Conservation (phyloP, 2,888 invertebrate genomes). For the Chydorus sphaericus region DNA sequence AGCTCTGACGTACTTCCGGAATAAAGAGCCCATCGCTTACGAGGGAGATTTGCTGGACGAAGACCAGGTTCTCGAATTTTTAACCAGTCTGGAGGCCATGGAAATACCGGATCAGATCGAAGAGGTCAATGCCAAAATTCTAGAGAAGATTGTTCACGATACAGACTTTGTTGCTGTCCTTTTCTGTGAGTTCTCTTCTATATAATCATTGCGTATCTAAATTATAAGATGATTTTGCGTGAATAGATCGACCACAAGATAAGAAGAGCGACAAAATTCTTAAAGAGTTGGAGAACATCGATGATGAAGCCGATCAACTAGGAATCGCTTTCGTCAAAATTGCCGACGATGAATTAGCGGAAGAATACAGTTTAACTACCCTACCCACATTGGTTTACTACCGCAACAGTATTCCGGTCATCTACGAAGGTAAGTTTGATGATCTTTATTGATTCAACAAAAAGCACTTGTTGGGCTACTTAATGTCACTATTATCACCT, state of each 20-base stretch:
- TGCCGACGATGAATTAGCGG: slow-evolving; percentile 75
- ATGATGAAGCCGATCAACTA: slow-evolving; percentile 84
- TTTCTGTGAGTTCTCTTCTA: slow-evolving; percentile 66
- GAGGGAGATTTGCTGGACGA: slow-evolving; percentile 94
- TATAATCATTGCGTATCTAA: too few relatives aligned
- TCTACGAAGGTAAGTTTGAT: slow-evolving; percentile 75
- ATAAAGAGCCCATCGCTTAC: slow-evolving; percentile 90
- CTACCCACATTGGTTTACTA: slow-evolving; percentile 83
- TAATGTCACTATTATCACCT: not conserved
- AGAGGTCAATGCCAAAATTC: slow-evolving; percentile 81
- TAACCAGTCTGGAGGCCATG: slow-evolving; percentile 88
- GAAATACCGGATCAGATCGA: slow-evolving; percentile 87
- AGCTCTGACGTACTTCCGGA: slow-evolving; percentile 89
- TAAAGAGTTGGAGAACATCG: slow-evolving; percentile 82
- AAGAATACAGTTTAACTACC: slow-evolving; percentile 79
- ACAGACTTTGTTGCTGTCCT: slow-evolving; percentile 82
- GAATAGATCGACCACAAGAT: slow-evolving; percentile 84
- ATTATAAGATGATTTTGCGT: not conserved
- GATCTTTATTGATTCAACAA: not conserved
- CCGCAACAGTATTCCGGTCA: slow-evolving; percentile 83
- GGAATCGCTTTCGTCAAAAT: slow-evolving; percentile 91
- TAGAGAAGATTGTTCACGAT: slow-evolving; percentile 78
- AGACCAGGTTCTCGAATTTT: slow-evolving; percentile 79
- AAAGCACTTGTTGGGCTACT: not conserved
- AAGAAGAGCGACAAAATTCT: slow-evolving; percentile 80